A percentile compares a stretch with the other conserved stretches of the same genome.
Conservation (phyloP, 2,113 vertebrate species). For the Pteruthius melanotis region DNA sequence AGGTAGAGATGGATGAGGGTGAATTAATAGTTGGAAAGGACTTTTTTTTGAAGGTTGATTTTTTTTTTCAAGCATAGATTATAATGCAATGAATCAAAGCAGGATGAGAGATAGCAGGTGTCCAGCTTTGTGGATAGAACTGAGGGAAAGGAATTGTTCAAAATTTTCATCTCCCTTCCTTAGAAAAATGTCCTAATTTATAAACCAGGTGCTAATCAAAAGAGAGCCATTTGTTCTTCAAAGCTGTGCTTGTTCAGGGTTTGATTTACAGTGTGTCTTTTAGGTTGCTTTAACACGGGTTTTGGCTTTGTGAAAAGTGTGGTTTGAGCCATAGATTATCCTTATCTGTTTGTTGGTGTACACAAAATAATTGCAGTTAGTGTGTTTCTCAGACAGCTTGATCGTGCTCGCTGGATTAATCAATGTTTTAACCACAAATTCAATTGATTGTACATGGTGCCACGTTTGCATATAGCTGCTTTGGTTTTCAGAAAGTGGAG, state of each 20-base stretch:
- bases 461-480: background rate
- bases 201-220: background rate
- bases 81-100: background rate
- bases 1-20: background rate
- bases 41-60: background rate
- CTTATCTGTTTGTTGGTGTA: background rate
- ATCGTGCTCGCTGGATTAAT: background rate
- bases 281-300: background rate
- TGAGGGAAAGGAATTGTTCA: background rate
- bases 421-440: background rate
- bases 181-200: background rate
- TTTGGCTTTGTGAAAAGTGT: background rate
- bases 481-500: background rate
- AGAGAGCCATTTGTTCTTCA: background rate
- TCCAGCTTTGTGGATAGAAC: background rate
- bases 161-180: background rate
- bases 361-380: background rate
- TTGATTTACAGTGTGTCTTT: background rate
- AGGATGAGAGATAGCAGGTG: background rate
- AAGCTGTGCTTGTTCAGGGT: background rate
- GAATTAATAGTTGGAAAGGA: background rate
- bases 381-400: background rate
- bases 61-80: background rate
- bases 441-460: background rate
- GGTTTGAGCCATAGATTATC: background rate